These are phyloP conservation scores for Hepsetus odoe DNA, from an alignment of 2,113 vertebrate genomes.

Conservation along the genomic window DNA sequence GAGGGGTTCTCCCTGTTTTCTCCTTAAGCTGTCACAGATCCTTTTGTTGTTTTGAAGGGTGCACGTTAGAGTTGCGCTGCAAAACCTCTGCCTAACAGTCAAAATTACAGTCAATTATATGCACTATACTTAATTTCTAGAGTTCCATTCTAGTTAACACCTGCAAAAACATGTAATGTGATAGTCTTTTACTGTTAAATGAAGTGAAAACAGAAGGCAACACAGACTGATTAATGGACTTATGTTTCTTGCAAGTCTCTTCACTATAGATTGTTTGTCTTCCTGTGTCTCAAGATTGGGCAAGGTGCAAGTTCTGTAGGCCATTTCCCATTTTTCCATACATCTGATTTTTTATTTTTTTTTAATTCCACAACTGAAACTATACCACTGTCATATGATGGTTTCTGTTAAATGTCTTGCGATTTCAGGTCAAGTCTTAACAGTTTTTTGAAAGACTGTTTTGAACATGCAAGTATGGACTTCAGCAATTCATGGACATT, in stretches of 20 bases:
- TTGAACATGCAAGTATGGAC: constrained; percentile 25
- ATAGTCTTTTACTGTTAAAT: constrained; percentile 5
- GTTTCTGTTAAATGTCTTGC: constrained; percentile 20
- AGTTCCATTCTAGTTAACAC: neutral
- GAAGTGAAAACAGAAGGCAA: constrained; percentile 32
- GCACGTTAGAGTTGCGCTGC: neutral
- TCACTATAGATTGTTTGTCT: constrained; percentile 24
- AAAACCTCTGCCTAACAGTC: neutral
- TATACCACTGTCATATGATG: constrained; percentile 21
- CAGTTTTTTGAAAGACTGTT: neutral
- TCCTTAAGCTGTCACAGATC: neutral
- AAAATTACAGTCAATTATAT: constrained; percentile 19
- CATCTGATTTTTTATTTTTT: neutral
- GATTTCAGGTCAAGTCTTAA: constrained; percentile 43
- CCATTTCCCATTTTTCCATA: constrained; percentile 1
- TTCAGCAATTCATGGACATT: neutral
- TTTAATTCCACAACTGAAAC: neutral
- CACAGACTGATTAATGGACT: neutral
- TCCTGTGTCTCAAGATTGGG: constrained; percentile 36
- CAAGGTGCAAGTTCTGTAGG: constrained; percentile 27
- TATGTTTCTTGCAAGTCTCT: constrained; percentile 31
- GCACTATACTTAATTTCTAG: constrained; percentile 3
- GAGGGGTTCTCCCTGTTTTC: neutral
- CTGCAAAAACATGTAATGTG: constrained; percentile 5
- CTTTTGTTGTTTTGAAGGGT: neutral